Conservation (phyloP, 2,797 vertebrate species). For the Cyprinella venusta region DNA sequence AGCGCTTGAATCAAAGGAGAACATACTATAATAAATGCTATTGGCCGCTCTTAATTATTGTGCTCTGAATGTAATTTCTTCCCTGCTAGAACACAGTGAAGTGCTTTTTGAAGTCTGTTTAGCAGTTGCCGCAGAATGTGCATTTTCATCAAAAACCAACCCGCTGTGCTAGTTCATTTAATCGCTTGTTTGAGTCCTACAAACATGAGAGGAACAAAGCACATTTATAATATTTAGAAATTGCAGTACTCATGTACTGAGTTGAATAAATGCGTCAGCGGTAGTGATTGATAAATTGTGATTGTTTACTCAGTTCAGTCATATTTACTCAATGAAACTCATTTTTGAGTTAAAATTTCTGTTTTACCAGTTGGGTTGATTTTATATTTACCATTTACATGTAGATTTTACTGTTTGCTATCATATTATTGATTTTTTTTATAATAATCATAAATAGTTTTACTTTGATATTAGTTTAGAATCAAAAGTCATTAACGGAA, state of each 20-base stretch:
- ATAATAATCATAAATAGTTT: too few relatives aligned
- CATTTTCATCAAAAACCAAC: constrained; percentile 35
- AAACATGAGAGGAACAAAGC: constrained; percentile 1
- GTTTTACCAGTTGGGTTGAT: too few relatives aligned
- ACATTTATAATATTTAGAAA: constrained; percentile 18
- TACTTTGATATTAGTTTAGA: too few relatives aligned
- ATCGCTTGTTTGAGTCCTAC: constrained; percentile 17
- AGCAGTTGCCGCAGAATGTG: constrained; percentile 10
- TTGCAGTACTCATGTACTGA: background rate
- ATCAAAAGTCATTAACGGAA: too few relatives aligned
- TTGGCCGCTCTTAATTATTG: constrained; percentile 13
- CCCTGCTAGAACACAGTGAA: background rate
- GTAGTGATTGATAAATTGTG: background rate
- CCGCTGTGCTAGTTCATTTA: constrained; percentile 14
- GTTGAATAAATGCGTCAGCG: background rate
- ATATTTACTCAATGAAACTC: background rate
- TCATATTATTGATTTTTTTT: too few relatives aligned
- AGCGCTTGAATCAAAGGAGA: background rate
- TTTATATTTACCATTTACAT: background rate
- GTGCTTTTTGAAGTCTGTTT: constrained; percentile 34
- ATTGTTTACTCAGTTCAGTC: background rate
- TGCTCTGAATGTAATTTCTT: background rate
- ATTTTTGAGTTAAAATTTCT: background rate
- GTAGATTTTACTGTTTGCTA: background rate
- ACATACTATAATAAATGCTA: background rate